phyloP scores from a whole-genome alignment of 2,888 invertebrate species.

The Cremastobaeus sp. region DNA sequence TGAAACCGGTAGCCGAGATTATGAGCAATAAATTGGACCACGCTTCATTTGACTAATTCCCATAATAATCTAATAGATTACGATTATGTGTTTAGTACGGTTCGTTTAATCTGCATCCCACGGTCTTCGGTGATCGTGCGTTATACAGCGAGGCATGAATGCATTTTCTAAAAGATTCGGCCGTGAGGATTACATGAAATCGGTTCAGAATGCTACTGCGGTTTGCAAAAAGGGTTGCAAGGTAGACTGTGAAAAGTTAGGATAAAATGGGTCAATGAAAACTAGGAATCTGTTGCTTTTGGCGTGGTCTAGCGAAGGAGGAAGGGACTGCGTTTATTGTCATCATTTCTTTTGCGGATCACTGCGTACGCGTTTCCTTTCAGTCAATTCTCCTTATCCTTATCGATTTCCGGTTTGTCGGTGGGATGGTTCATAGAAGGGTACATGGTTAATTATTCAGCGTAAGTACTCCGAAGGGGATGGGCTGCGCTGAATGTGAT shows the following conservation, averaged over 20 bases:
- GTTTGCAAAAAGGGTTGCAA: constrained; percentile 38
- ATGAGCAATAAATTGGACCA: constrained; percentile 77
- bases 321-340: too few species aligned
- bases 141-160: constrained; percentile 61
- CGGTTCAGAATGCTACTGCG: constrained; percentile 23
- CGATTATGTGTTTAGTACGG: constrained; percentile 77
- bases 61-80: constrained; percentile 78
- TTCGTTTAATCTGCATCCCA: constrained; percentile 74
- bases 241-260: constrained; percentile 33
- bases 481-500: constrained; percentile 67
- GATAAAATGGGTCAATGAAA: constrained; percentile 7
- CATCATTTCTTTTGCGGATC: too few species aligned
- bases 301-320: too few species aligned
- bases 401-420: constrained; percentile 56
- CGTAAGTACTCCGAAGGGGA: constrained; percentile 69
- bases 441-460: constrained; percentile 73
- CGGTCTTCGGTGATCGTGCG: constrained; percentile 44
- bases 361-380: constrained; percentile 23
- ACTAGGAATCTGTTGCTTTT: too few species aligned
- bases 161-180: constrained; percentile 55
- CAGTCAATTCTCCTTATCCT: constrained; percentile 24
- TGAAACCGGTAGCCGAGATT: constrained; percentile 71
- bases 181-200: constrained; percentile 40
- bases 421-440: constrained; percentile 60
- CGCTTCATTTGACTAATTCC: constrained; percentile 78